Evolutionary conservation across 2,888 invertebrate species (phyloP).

Genomic region (Cryptocephalus primarius): DNA sequence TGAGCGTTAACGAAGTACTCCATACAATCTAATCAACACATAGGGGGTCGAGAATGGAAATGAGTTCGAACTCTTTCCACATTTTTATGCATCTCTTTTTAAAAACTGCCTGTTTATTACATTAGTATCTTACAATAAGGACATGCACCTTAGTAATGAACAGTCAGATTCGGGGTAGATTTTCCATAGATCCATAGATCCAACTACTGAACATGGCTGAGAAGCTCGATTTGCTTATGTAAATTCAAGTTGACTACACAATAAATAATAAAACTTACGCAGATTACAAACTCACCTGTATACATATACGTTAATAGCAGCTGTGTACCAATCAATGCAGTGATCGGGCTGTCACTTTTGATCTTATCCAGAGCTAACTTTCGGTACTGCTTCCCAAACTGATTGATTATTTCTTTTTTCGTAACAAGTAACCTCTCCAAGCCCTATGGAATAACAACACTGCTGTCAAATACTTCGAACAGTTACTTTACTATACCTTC

Average conservation of each 20-base stretch:
- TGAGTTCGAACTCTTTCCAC: no score
- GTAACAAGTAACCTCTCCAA: constrained; percentile 57
- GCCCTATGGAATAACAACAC: constrained; percentile 40
- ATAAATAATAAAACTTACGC: no score
- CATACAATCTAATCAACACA: background rate
- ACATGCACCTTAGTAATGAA: no score
- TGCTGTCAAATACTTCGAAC: constrained; percentile 1
- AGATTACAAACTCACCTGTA: constrained; percentile 41
- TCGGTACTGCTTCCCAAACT: constrained; percentile 51
- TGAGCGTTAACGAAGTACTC: constrained; percentile 23
- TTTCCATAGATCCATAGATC: no score
- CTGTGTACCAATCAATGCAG: constrained; percentile 61
- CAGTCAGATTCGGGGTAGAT: no score
- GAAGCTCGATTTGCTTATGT: no score
- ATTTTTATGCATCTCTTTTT: background rate
- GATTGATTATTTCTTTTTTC: constrained; percentile 39
- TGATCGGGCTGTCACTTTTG: constrained; percentile 55
- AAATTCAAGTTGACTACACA: no score
- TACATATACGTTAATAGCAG: constrained; percentile 71
- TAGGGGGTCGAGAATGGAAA: background rate
- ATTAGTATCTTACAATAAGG: no score
- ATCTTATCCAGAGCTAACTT: constrained; percentile 58
- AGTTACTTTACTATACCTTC: constrained; percentile 13
- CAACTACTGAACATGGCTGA: no score
- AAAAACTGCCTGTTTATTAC: background rate